Conservation (phyloP, 2,888 invertebrate species). For the Abrostola tripartita region DNA sequence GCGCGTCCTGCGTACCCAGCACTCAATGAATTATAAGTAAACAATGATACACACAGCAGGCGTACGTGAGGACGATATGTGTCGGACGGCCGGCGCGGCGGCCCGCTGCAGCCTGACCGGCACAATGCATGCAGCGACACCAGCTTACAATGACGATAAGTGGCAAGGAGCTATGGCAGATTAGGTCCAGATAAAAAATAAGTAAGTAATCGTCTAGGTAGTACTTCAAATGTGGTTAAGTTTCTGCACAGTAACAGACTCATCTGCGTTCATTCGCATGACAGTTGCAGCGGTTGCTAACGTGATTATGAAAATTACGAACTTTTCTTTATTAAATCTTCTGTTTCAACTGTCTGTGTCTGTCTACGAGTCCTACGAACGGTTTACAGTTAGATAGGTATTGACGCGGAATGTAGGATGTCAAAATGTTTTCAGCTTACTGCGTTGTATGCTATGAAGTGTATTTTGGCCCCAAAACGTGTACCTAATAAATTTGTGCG, state of each 20-base stretch:
- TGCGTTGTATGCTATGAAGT: neutral
- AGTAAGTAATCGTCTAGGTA: no score
- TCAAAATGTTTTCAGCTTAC: neutral
- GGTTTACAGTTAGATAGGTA: neutral
- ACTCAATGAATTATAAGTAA: constrained; percentile 47
- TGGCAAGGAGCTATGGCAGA: no score
- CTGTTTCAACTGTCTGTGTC: no score
- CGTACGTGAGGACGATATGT: constrained; percentile 60
- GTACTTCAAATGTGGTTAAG: no score
- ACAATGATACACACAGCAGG: constrained; percentile 50
- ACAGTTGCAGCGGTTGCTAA: no score
- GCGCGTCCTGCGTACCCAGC: constrained; percentile 20
- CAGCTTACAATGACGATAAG: no score
- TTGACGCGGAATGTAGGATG: neutral
- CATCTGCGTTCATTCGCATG: no score
- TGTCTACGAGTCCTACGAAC: neutral
- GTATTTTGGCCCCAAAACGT: constrained; percentile 5
- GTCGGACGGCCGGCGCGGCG: neutral
- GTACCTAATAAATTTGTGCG: constrained; percentile 2
- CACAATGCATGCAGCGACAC: neutral
- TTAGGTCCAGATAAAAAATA: no score
- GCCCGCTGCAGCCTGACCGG: neutral
- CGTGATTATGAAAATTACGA: no score
- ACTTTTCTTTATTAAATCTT: no score
- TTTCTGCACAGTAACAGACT: no score